phyloP scores from a whole-genome alignment of 2,113 vertebrate genomes.

The Mionectes macconnelli region DNA sequence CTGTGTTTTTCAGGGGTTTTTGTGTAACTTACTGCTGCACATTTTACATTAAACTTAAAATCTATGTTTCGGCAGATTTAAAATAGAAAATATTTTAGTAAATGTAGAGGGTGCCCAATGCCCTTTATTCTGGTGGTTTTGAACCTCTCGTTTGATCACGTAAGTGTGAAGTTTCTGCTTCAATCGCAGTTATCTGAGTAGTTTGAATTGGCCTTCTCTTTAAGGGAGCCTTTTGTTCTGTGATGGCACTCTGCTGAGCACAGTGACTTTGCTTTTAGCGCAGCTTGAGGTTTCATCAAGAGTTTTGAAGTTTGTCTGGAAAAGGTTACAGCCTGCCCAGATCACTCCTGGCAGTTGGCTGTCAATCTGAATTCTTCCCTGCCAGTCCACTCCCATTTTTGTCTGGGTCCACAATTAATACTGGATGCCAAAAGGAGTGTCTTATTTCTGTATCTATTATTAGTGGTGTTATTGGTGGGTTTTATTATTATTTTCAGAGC shows the following conservation, averaged over 20 bases:
- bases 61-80: background rate
- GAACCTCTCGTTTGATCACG: conserved; percentile 30
- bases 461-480: background rate
- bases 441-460: background rate
- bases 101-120: background rate
- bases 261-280: conserved; percentile 44
- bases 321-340: background rate
- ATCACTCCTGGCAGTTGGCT: conserved; percentile 1
- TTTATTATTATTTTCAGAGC: background rate
- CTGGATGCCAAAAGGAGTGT: background rate
- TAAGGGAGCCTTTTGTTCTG: conserved; percentile 33
- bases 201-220: conserved; percentile 28
- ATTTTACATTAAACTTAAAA: background rate
- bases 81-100: background rate
- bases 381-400: background rate
- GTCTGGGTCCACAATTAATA: background rate
- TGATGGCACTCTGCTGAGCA: background rate
- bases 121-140: conserved; percentile 10
- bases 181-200: background rate
- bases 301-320: background rate
- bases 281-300: conserved; percentile 5
- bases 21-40: background rate
- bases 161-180: conserved; percentile 2
- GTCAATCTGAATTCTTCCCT: background rate
- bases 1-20: background rate